Conservation (phyloP, 2,888 invertebrate genomes). For the Drosophila austrosaltans region DNA sequence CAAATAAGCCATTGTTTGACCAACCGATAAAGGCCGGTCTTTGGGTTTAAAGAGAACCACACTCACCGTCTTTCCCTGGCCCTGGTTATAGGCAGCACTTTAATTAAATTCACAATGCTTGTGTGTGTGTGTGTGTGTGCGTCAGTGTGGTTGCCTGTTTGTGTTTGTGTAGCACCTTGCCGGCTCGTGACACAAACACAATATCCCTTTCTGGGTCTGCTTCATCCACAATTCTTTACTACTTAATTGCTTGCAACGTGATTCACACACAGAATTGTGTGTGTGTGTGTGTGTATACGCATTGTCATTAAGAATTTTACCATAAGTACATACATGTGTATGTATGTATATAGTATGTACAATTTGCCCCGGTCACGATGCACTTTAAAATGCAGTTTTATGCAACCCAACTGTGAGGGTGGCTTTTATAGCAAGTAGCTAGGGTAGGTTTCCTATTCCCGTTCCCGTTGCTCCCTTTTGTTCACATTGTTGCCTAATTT, state of each 20-base stretch:
- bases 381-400: conserved; percentile 73
- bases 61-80: neutral
- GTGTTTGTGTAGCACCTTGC: conserved; percentile 43
- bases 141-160: conserved; percentile 10
- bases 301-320: conserved; percentile 36
- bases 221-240: conserved; percentile 15
- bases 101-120: conserved; percentile 66
- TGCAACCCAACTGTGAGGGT: conserved; percentile 56
- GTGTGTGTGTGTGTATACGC: neutral
- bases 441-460: conserved; percentile 12
- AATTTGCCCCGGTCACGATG: conserved; percentile 74
- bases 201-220: neutral
- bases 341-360: conserved; percentile 22
- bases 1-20: conserved; percentile 57
- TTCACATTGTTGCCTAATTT: conserved; percentile 42
- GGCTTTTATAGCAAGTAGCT: conserved; percentile 40
- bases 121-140: conserved; percentile 32
- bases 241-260: conserved; percentile 55
- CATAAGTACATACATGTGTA: too few species aligned
- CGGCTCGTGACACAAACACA: conserved; percentile 40
- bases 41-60: conserved; percentile 44
- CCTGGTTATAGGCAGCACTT: conserved; percentile 35
- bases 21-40: conserved; percentile 51
- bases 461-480: neutral
- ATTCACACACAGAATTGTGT: conserved; percentile 44